A percentile compares a stretch with the other conserved stretches of the same genome.
Conservation (phyloP, 2,113 vertebrate genomes). For the Ranitomeya variabilis region DNA sequence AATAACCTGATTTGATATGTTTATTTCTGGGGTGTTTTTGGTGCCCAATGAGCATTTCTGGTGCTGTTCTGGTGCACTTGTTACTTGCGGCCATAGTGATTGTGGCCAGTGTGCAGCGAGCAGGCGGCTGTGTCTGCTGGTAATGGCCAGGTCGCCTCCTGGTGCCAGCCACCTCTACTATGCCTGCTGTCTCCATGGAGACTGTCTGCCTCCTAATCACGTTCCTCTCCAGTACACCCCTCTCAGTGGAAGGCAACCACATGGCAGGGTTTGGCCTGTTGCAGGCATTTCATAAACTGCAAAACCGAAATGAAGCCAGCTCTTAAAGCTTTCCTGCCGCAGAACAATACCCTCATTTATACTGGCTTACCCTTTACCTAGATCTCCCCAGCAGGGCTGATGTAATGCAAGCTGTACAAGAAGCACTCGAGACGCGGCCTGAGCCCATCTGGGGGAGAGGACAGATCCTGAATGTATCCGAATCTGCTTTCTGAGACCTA, state of each 20-base stretch:
- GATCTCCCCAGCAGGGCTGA: constrained; percentile 40
- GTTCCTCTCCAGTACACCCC: constrained; percentile 8
- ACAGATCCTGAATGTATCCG: neutral
- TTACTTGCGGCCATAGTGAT: neutral
- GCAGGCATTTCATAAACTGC: constrained; percentile 47
- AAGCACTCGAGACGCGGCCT: constrained; percentile 16
- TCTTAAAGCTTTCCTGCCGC: constrained; percentile 21
- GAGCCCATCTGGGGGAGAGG: neutral
- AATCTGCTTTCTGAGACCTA: neutral
- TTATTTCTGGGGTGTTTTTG: too few relatives aligned
- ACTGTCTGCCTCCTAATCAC: constrained; percentile 46
- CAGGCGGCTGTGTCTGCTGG: neutral
- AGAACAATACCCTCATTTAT: constrained; percentile 50
- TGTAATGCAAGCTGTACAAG: constrained; percentile 26
- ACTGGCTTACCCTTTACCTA: constrained; percentile 43
- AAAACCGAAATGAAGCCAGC: constrained; percentile 35
- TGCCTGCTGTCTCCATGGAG: constrained; percentile 46
- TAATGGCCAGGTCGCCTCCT: constrained; percentile 11
- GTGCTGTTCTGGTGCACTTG: too few relatives aligned
- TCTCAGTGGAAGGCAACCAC: constrained; percentile 38
- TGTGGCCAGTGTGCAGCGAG: neutral
- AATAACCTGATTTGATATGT: too few relatives aligned
- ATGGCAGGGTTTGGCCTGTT: constrained; percentile 44
- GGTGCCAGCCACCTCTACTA: constrained; percentile 44
- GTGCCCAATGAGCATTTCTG: too few relatives aligned